Evolutionary conservation across 2,888 invertebrate genomes (phyloP).

Genomic region (Tenthredo scrophulariae): DNA sequence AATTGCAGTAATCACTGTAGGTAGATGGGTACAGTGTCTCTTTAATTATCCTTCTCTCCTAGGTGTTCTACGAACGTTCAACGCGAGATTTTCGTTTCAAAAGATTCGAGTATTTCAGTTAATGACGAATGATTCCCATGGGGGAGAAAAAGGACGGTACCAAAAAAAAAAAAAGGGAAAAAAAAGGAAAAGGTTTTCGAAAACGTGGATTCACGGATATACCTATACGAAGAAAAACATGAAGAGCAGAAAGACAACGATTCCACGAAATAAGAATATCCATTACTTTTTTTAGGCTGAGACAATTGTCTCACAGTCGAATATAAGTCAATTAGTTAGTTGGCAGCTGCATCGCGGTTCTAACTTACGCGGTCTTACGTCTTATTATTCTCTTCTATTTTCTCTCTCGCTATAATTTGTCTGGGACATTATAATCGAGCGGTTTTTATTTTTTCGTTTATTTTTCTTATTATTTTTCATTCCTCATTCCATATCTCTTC

Average conservation of each 20-base stretch:
- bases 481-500: not conserved
- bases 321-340: slow-evolving; percentile 49
- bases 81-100: not conserved
- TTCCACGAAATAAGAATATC: not conserved
- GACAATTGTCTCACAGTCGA: slow-evolving; percentile 34
- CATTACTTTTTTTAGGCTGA: not conserved
- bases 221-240: not conserved
- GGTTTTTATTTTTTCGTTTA: not conserved
- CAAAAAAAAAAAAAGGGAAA: not conserved
- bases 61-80: not conserved
- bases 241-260: not conserved
- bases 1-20: slow-evolving; percentile 55
- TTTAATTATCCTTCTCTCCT: slow-evolving; percentile 13
- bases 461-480: not conserved
- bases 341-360: slow-evolving; percentile 32
- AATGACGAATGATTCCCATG: not conserved
- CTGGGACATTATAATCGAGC: slow-evolving; percentile 1
- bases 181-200: not conserved
- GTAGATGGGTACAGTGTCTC: slow-evolving; percentile 51
- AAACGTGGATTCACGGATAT: not conserved
- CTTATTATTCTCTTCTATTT: not conserved
- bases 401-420: not conserved
- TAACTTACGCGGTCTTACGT: not conserved
- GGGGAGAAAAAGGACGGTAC: too few relatives aligned
- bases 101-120: not conserved